Base-by-base conservation (phyloP, 2,888 invertebrate species). In the Erpobdella octoculata region DNA sequence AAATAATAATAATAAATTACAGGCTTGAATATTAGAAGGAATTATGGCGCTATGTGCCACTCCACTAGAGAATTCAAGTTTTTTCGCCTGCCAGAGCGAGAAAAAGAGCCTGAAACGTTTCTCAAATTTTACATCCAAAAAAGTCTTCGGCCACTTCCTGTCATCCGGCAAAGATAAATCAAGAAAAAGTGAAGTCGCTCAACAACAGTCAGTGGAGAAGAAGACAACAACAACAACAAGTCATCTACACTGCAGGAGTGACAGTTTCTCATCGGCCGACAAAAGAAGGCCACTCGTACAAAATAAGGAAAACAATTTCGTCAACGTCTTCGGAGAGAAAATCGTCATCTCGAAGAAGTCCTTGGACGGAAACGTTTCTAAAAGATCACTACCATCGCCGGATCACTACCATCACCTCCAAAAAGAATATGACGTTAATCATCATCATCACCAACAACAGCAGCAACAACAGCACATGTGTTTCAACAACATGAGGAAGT, bases 301-400 rank as follows among this genome's bases (percentile, higher is more conserved):
- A 31, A 62, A 62, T 35, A 62, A 62, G n/a, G 62, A 62, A 33
- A 62, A 62, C 35, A 9, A 62, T 33, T 62, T 62, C 35, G 46
- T 41, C 12, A 41, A 41, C 12, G 46, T 41, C n/a, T 41, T n/a
- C n/a, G 46, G 46, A n/a, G 46, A 41, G 12, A 41, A 41, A 41
- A 41, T 41, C n/a, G 46, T 41, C n/a, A 41, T 41, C 12, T 41
- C 46, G 12, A 41, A 15, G 46, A 12, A 41, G 12, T 12, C 46
- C 12, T 15, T 41, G 12, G 33, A 62, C 62, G 62, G 12, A 1
- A 62, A 62, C 9, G 33, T 62, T 35, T 1, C 21, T 15, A 1
- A 25, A 21, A 53, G 53, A 53, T 53, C 53, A 15, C 53, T 53
- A 28, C n/a, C 53, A 1, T 53, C 53, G 2, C 53, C 53, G 21